Percentiles rank a stretch among this genome's conserved stretches.
Conservation (phyloP, 2,888 invertebrate genomes). For the Cyclophora punctaria region DNA sequence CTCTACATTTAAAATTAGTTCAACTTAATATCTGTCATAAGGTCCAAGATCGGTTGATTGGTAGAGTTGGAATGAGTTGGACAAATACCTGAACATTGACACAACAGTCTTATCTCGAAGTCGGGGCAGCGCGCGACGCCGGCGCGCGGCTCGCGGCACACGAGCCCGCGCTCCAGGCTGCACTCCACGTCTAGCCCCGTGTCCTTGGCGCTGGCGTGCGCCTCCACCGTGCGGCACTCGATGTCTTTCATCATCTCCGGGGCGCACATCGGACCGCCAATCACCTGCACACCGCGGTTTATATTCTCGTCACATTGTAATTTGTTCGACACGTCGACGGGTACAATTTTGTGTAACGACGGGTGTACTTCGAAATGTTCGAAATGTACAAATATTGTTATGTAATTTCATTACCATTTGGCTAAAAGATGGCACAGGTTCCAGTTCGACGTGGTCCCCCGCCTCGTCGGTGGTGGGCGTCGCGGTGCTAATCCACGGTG, state of each 20-base stretch:
- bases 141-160: slow-evolving; percentile 70
- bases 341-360: too few species aligned
- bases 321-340: too few species aligned
- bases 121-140: slow-evolving; percentile 77
- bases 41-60: too few species aligned
- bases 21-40: too few species aligned
- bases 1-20: slow-evolving; percentile 23
- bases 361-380: too few species aligned
- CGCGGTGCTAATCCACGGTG: slow-evolving; percentile 83
- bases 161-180: slow-evolving; percentile 81
- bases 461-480: slow-evolving; percentile 33
- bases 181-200: slow-evolving; percentile 86
- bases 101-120: slow-evolving; percentile 87
- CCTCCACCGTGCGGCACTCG: slow-evolving; percentile 82
- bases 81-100: slow-evolving; percentile 56
- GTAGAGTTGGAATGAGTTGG: too few species aligned
- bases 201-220: slow-evolving; percentile 77
- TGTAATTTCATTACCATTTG: slow-evolving; percentile 57
- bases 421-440: slow-evolving; percentile 68
- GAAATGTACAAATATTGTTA: too few species aligned
- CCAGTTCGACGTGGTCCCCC: slow-evolving; percentile 52
- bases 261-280: slow-evolving; percentile 74
- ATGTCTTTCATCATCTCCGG: slow-evolving; percentile 80
- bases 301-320: too few species aligned
- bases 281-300: slow-evolving; percentile 32